Base-by-base conservation (phyloP, 2,888 invertebrate genomes). In the Hydropsyche betteni region DNA sequence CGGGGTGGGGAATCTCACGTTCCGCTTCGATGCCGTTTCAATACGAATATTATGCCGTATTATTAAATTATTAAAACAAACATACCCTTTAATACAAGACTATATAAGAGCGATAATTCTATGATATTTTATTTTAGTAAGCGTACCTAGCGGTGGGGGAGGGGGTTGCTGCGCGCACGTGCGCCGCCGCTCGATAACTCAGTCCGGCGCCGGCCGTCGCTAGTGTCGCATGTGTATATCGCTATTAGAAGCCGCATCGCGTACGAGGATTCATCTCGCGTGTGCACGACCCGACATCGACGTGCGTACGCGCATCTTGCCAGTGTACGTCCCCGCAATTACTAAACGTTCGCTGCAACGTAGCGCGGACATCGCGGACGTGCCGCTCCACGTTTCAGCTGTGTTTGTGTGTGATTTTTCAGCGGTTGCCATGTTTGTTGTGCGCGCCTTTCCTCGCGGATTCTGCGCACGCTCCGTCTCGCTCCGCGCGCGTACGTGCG, bases 131-230 rank as follows among this genome's bases (percentile, higher is more conserved):
- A 58, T 58, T 8, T 58, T 55, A 4, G 6, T 5, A 8, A 8
- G 12, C 12, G 12, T 5, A n/a, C 24, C 1, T 24, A 24, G 24
- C 16, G 34, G 50, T 16, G 69, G 52, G 52, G 50, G 71, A 33
- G 24, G 24, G 69, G 33, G 8, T 36, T 36, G 61, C 14, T 73
- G 78, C 78, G 76, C 16, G 68, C 79, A 75, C 78, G 77, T 74
- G 76, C 74, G 64, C 58, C 75, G 44, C 74, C 78, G 78, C 78
- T 79, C 79, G 75, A 78, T 78, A 78, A 74, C 75, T 77, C 78
- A 79, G 79, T 79, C 52, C 74, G 74, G 74, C 70, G 61, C 70
- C 76, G 78, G 77, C 79, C 50, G 76, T 51, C 50, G 12, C 24
- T 38, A 50, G 69, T 75, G 44, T 8, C 1, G 76, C 36, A 16